phyloP scores from a whole-genome alignment of 2,113 vertebrate species.

The Cyprinodon tularosa region DNA sequence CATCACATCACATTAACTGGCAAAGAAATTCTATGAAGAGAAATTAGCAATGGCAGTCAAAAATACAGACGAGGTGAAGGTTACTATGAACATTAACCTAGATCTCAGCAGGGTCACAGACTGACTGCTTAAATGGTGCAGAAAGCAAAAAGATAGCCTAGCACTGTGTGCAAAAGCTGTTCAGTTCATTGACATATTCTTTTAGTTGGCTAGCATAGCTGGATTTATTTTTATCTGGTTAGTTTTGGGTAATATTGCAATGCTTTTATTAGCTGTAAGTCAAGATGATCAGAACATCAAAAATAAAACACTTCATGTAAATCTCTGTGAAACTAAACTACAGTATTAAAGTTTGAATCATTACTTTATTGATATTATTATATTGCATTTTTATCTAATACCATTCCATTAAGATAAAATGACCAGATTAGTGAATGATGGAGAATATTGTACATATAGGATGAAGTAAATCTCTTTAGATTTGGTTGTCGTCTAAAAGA shows the following conservation, averaged over 20 bases:
- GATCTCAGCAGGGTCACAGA: background rate
- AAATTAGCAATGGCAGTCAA: background rate
- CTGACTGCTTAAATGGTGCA: background rate
- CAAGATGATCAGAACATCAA: background rate
- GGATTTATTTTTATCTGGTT: background rate
- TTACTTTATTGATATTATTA: too few species aligned
- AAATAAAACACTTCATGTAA: background rate
- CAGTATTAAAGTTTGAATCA: background rate
- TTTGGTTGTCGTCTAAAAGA: background rate
- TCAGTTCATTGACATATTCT: background rate
- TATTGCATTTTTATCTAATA: background rate
- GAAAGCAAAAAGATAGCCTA: background rate
- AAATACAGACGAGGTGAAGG: background rate
- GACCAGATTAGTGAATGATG: background rate
- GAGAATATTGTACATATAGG: background rate
- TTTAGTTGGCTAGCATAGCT: background rate
- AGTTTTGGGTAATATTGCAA: background rate
- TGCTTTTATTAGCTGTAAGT: background rate
- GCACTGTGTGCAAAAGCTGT: background rate
- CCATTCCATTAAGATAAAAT: background rate
- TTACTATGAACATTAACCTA: background rate
- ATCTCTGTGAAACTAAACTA: background rate
- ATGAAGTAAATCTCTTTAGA: background rate
- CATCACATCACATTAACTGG: too few species aligned
- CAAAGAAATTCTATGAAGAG: too few species aligned